A percentile compares a stretch with the other conserved stretches of the same genome.
Conservation (phyloP, 2,888 invertebrate genomes). For the Notocelia uddmanniana region DNA sequence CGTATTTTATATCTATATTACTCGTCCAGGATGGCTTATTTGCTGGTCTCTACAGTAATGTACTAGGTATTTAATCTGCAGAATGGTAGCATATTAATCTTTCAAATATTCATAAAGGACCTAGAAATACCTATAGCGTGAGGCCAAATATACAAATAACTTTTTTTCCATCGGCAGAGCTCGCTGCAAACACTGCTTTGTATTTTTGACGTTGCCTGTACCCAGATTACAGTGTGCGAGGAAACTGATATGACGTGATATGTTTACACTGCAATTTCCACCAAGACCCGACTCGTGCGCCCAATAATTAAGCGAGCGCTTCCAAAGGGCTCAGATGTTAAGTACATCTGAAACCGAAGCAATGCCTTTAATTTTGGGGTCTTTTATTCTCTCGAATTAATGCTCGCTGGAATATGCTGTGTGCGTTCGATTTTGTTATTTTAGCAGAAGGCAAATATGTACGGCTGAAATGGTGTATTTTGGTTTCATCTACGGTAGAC, state of each 20-base stretch:
- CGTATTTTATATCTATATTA: no score
- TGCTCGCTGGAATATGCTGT: conserved; percentile 12
- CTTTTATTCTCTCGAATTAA: conserved; percentile 59
- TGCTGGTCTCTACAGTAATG: no score
- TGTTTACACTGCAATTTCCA: conserved; percentile 57
- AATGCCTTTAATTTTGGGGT: conserved; percentile 57
- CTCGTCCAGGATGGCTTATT: no score
- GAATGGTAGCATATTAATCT: no score
- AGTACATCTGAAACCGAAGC: conserved; percentile 62
- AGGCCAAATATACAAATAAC: no score
- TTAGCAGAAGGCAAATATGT: neutral
- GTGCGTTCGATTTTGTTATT: conserved; percentile 25
- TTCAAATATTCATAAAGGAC: no score
- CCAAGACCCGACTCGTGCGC: conserved; percentile 50
- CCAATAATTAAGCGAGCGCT: conserved; percentile 66
- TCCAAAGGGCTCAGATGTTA: conserved; percentile 63
- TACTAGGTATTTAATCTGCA: no score
- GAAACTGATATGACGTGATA: conserved; percentile 52
- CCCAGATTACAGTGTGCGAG: conserved; percentile 34
- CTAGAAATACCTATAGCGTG: no score
- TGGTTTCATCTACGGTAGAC: neutral
- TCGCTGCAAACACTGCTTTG: conserved; percentile 24
- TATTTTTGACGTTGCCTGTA: conserved; percentile 25
- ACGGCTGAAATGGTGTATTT: neutral
- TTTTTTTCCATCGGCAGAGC: no score